Conservation (phyloP, 1,140 invertebrate genomes). For the Dendroctonus ponderosae region DNA sequence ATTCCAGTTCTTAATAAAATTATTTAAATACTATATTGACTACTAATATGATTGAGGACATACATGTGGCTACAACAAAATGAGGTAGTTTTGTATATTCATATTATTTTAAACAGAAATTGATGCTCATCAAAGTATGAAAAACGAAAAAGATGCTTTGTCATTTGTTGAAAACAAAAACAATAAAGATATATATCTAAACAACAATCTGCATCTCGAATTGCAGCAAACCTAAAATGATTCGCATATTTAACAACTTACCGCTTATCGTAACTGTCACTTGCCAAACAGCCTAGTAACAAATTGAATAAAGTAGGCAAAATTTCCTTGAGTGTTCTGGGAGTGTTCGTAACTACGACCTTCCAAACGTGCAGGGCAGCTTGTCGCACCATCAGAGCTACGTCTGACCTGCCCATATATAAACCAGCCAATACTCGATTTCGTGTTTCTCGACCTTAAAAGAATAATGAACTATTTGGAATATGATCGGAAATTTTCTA, state of each 20-base stretch:
- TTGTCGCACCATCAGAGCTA: constrained; percentile 94
- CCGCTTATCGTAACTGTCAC: constrained; percentile 89
- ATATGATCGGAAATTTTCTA: not conserved
- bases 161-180: too few species aligned
- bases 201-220: too few species aligned
- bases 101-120: too few species aligned
- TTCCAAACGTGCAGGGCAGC: constrained; percentile 98
- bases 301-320: constrained; percentile 91
- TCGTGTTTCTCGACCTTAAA: constrained; percentile 74
- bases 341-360: constrained; percentile 93
- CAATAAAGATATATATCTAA: too few species aligned
- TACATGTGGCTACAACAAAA: too few species aligned
- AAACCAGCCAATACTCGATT: constrained; percentile 93
- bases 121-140: too few species aligned
- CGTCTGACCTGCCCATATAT: constrained; percentile 97
- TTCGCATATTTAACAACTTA: not conserved
- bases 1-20: too few species aligned
- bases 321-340: constrained; percentile 94
- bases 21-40: too few species aligned
- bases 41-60: too few species aligned
- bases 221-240: too few species aligned
- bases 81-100: too few species aligned
- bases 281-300: constrained; percentile 88
- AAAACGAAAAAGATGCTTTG: too few species aligned
- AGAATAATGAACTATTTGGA: not conserved